phyloP scores from a whole-genome alignment of 2,113 vertebrate genomes.

The Arenaria interpres region DNA sequence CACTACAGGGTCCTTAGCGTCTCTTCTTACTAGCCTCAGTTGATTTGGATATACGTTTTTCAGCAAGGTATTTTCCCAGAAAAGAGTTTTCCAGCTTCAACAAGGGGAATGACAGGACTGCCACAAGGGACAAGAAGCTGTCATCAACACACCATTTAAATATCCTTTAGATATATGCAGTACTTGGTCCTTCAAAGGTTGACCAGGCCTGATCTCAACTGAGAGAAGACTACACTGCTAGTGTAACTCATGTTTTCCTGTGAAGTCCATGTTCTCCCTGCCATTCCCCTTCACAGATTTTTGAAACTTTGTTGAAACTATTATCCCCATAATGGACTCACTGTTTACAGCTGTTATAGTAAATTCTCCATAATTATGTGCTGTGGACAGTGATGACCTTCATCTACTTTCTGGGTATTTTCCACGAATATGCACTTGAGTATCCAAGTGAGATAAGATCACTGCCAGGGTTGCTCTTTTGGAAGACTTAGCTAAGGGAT shows the following conservation, averaged over 20 bases:
- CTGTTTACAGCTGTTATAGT: neutral
- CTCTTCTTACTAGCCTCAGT: neutral
- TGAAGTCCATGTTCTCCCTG: neutral
- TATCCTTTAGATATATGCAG: neutral
- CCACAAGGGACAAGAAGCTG: neutral
- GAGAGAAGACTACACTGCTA: neutral
- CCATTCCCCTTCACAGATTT: neutral
- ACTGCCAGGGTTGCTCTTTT: neutral
- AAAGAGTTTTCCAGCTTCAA: neutral
- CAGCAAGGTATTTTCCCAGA: neutral
- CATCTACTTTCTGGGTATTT: neutral
- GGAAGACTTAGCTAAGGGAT: neutral
- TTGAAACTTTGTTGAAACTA: neutral
- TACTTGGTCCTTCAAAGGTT: neutral
- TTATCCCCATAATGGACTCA: neutral
- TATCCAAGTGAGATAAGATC: neutral
- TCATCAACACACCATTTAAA: neutral
- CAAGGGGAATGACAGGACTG: neutral
- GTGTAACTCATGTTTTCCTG: neutral
- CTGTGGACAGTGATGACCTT: neutral
- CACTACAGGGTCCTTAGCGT: fast-evolving
- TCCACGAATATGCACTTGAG: neutral
- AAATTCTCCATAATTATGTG: neutral
- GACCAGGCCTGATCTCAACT: neutral
- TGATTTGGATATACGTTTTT: neutral